phyloP scores from a whole-genome alignment of 2,113 vertebrate genomes.

The Erpornis zantholeuca region DNA sequence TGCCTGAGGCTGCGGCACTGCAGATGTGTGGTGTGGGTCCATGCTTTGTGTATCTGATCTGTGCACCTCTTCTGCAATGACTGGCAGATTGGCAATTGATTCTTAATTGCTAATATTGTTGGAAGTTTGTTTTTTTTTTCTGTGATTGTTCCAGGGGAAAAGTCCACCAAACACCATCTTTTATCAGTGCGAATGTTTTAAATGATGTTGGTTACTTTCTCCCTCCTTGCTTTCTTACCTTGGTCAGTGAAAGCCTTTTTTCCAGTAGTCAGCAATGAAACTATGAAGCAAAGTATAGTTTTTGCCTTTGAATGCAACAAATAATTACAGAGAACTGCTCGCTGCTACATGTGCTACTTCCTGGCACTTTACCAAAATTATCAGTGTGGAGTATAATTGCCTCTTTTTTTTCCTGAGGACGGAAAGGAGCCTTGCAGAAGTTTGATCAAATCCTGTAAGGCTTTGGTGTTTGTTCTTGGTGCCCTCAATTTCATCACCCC shows the following conservation, averaged over 20 bases:
- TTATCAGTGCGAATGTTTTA: not conserved
- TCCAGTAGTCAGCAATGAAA: not conserved
- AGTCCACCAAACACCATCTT: not conserved
- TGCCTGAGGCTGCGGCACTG: not conserved
- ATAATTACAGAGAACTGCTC: not conserved
- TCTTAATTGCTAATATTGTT: not conserved
- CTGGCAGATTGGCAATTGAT: not conserved
- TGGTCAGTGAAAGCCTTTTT: not conserved
- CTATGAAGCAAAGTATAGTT: not conserved
- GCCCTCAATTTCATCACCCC: not conserved
- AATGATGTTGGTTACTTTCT: not conserved
- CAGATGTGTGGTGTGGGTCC: not conserved
- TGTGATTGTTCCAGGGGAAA: not conserved
- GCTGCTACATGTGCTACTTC: not conserved
- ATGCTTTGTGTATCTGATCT: fast-evolving
- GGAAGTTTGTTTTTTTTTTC: not conserved
- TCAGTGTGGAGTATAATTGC: not conserved
- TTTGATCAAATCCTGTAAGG: not conserved
- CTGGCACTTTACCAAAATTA: not conserved
- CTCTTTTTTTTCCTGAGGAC: not conserved
- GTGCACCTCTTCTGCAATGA: not conserved
- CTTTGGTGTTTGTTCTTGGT: not conserved
- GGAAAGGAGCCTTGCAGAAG: not conserved
- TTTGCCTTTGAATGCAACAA: not conserved
- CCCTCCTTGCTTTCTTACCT: not conserved